A percentile compares a stretch with the other conserved stretches of the same genome.
phyloP scores from a whole-genome alignment of 2,113 vertebrate species.

The Panurus biarmicus region DNA sequence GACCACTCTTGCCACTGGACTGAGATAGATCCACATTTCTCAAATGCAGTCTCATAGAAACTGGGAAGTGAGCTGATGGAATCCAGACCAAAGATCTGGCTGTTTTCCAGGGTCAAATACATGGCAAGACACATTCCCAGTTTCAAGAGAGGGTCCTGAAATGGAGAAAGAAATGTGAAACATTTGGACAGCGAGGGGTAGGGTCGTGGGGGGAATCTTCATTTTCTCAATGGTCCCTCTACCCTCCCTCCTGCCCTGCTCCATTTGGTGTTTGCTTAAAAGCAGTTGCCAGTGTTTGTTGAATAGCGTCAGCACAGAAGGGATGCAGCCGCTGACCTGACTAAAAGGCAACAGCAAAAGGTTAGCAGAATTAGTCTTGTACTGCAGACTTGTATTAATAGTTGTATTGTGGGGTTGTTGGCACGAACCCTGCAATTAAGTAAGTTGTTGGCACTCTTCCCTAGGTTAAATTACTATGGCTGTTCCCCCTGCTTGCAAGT shows the following conservation, averaged over 20 bases:
- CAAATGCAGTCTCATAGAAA: conserved; percentile 63
- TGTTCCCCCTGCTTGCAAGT: conserved; percentile 23
- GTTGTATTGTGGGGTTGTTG: conserved; percentile 64
- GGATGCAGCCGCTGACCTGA: conserved; percentile 54
- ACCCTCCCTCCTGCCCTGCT: not conserved
- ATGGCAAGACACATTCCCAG: not conserved
- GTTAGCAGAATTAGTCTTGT: conserved; percentile 70
- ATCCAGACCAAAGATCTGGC: conserved; percentile 67
- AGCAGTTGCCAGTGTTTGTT: conserved; percentile 53
- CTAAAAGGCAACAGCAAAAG: conserved; percentile 61
- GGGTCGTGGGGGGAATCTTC: not conserved
- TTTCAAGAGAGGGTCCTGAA: conserved; percentile 17
- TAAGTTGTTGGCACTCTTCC: conserved; percentile 57
- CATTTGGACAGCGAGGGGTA: not conserved
- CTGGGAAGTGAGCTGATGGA: conserved; percentile 67
- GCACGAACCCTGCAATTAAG: conserved; percentile 65
- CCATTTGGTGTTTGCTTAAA: conserved; percentile 33
- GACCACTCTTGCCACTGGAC: not conserved
- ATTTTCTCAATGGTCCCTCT: not conserved
- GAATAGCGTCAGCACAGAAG: conserved; percentile 35
- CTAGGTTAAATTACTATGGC: conserved; percentile 57
- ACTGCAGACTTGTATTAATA: conserved; percentile 64
- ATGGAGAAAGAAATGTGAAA: not conserved
- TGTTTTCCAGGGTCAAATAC: conserved; percentile 52
- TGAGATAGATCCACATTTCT: conserved; percentile 25